Evolutionary conservation across 1,140 invertebrate genomes (phyloP), one percentile per base, ranked within the genome.

Genomic region (Archegozetes longisetosus): DNA sequence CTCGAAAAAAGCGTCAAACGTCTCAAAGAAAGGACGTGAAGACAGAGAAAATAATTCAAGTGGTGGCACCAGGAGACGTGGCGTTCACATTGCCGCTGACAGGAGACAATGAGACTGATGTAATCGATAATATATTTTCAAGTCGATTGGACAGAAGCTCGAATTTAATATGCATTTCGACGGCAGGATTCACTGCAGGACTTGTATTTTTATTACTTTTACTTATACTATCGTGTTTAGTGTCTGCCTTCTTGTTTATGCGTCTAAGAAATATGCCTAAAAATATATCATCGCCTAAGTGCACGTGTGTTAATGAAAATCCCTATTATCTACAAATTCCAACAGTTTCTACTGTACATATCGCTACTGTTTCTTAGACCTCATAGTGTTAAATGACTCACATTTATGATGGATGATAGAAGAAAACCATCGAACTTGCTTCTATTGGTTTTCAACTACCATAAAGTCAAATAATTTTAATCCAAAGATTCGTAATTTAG

Each of bases 61-160:
- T 93, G 1, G 89, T 93, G 0, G 86, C 88, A 6, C 88, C 89
- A 0, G 89, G 88, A 48, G 89, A 93, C 69, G 88, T 93, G 0
- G 91, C 91, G 68, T 93, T 93, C 70, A 86, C 84, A 1, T 73
- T 93, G 22, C 62, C 66, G 29, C 83, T 83, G 63, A 79, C 81
- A 26, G 79, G 64, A 62, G 87, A 89, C 71, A 85, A 88, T 68
- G 85, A 84, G 20, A 84, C 83, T 83, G 63, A 27, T 22, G 47
- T 55, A 13, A 47, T 54, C 14, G 54, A 64, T 27, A n/a, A n/a
- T n/a, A 55, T 55, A 20, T 50, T 50, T 17, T 23, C 58, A 25
- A 47, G 48, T 4, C 59, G 66, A 27, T 62, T 61, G 4, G 63
- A 67, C 6, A 20, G 51, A 6, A 66, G 70, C 4, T 62, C 65